phyloP scores from a whole-genome alignment of 2,113 vertebrate genomes.

The Cavia aperea region DNA sequence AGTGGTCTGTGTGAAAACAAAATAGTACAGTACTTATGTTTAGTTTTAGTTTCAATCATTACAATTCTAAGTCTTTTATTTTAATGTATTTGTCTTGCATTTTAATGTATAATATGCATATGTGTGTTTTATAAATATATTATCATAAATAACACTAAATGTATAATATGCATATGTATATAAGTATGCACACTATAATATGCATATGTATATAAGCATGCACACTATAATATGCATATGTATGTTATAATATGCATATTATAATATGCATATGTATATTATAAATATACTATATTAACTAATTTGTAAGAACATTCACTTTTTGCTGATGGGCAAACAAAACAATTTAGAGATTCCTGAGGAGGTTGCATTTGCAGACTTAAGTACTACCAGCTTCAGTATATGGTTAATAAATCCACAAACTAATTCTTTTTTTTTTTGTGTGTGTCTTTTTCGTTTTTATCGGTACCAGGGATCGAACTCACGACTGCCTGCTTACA shows the following conservation, averaged over 20 bases:
- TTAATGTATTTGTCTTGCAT: neutral
- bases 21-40: neutral
- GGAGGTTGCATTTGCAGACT: neutral
- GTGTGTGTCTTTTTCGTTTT: too few relatives aligned
- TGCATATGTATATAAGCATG: neutral
- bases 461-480: too few relatives aligned
- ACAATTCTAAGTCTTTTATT: conserved; percentile 6
- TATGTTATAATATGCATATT: neutral
- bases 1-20: neutral
- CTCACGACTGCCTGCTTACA: too few relatives aligned
- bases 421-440: neutral
- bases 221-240: neutral
- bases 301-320: neutral
- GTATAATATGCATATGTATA: neutral
- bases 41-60: conserved; percentile 29
- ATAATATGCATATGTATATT: neutral
- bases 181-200: neutral
- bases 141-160: too few relatives aligned
- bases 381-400: neutral
- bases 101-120: neutral
- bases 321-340: conserved; percentile 2
- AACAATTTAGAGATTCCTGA: neutral
- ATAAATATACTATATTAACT: neutral
- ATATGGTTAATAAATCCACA: neutral
- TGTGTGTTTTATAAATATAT: neutral